Base-by-base conservation (phyloP, 2,797 vertebrate species). In the Prunella strophiata region DNA sequence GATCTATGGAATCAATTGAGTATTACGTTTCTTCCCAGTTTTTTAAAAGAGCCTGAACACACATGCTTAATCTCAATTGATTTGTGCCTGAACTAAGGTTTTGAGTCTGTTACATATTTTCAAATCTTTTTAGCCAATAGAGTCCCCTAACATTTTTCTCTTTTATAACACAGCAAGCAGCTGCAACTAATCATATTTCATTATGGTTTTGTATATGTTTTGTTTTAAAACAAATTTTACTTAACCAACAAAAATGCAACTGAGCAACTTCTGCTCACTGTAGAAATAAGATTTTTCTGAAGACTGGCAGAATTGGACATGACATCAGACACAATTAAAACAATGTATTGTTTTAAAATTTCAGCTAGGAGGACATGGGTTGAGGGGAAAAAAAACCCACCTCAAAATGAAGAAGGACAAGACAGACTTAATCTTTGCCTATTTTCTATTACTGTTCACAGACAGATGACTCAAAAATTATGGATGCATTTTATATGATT, bases 151-250 rank as follows among this genome's bases (percentile, higher is more conserved):
- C 71, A 45, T 91, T 93, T 74, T 36, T 36, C n/a, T 92, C 78
- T 89, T 91, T 87, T 79, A 76, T 40, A 93, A 85, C 32, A 70
- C 22, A 88, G 38, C 57, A 92, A 66, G 59, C 89, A 95, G 78
- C 92, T 91, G 92, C 75, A 93, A 82, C 71, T 87, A 89, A 84
- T 93, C 3, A 68, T 91, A 89, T 91, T 90, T 78, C 63, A 71
- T 71, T 52, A 82, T 38, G 48, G n/a, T 18, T 88, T 86, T 92
- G 29, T 73, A 7, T 67, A 72, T 87, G 52, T 42, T 91, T 91
- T 80, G 62, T 67, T 88, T 93, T 89, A 72, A 59, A 70, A 66
- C 16, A 78, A 50, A 72, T 81, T 84, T 83, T 84, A 85, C 22
- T 88, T 84, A 57, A 90, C 85, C 59, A 92, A 91, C 48, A 88